Conservation (phyloP, 2,888 invertebrate species). For the Drosophila mercatorum region DNA sequence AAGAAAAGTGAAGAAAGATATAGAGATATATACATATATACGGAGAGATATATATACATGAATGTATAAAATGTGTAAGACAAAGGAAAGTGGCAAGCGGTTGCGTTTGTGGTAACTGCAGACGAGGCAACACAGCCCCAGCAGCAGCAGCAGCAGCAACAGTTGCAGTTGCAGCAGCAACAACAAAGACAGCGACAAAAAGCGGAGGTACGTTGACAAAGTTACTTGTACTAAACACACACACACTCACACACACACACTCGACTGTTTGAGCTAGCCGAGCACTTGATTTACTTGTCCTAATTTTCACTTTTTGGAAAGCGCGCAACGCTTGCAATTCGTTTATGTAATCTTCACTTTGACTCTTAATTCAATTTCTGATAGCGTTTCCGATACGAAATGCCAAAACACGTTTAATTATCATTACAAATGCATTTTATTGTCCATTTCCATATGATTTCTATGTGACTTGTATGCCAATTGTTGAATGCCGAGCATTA, state of each 20-base stretch:
- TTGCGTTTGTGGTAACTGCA: constrained; percentile 56
- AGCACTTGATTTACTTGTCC: constrained; percentile 53
- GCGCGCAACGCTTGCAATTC: constrained; percentile 37
- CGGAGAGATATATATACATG: constrained; percentile 5
- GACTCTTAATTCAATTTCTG: constrained; percentile 9
- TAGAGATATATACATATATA: not conserved
- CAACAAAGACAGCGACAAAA: constrained; percentile 44
- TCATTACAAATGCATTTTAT: constrained; percentile 6
- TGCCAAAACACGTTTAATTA: constrained; percentile 4
- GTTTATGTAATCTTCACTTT: constrained; percentile 28
- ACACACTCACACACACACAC: constrained; percentile 11
- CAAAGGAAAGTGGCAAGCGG: constrained; percentile 73
- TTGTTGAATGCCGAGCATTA: too few species aligned
- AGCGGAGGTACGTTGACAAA: constrained; percentile 65
- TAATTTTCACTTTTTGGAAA: constrained; percentile 69
- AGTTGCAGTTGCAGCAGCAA: constrained; percentile 31
- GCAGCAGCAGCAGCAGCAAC: constrained; percentile 10
- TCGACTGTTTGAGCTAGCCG: constrained; percentile 12
- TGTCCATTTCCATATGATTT: not conserved
- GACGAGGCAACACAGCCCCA: constrained; percentile 34
- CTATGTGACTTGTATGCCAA: not conserved
- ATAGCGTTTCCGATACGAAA: constrained; percentile 9
- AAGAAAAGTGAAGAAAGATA: constrained; percentile 33
- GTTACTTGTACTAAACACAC: constrained; percentile 29
- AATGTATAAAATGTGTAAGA: constrained; percentile 60